These are phyloP conservation scores for Capricornis sumatraensis DNA, from an alignment of 2,113 vertebrate species.

Conservation along the genomic window DNA sequence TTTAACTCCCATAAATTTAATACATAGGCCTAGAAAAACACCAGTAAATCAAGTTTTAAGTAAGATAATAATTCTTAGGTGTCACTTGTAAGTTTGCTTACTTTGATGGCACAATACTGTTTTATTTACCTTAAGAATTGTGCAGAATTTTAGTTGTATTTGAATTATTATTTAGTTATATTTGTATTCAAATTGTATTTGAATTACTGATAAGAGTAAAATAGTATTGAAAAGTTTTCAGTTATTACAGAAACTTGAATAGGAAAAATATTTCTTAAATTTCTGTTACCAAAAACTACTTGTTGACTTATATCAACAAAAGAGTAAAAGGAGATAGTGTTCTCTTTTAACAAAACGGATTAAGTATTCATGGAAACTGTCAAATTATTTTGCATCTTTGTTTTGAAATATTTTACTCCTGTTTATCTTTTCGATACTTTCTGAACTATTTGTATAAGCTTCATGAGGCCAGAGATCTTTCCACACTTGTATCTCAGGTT, in stretches of 20 bases:
- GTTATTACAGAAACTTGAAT: background rate
- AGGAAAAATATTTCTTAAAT: conserved; percentile 24
- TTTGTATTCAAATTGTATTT: conserved; percentile 23
- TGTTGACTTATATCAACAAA: background rate
- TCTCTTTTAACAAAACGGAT: background rate
- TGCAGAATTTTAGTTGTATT: background rate
- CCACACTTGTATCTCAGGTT: background rate
- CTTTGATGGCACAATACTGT: background rate
- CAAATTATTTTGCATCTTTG: background rate
- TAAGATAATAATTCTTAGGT: background rate
- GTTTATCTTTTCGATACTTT: background rate
- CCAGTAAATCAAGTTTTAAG: background rate
- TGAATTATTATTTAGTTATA: conserved; percentile 18
- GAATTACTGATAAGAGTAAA: conserved; percentile 28
- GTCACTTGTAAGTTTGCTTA: background rate
- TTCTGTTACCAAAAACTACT: background rate
- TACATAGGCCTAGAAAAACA: background rate
- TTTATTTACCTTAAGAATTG: background rate
- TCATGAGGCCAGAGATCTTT: background rate
- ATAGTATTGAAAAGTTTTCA: background rate
- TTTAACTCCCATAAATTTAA: background rate
- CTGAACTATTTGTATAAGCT: background rate
- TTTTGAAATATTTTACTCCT: conserved; percentile 2
- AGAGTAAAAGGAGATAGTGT: background rate
- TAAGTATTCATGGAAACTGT: conserved; percentile 9